phyloP scores from a whole-genome alignment of 1,140 invertebrate species.

The Hormaphis cornu region DNA sequence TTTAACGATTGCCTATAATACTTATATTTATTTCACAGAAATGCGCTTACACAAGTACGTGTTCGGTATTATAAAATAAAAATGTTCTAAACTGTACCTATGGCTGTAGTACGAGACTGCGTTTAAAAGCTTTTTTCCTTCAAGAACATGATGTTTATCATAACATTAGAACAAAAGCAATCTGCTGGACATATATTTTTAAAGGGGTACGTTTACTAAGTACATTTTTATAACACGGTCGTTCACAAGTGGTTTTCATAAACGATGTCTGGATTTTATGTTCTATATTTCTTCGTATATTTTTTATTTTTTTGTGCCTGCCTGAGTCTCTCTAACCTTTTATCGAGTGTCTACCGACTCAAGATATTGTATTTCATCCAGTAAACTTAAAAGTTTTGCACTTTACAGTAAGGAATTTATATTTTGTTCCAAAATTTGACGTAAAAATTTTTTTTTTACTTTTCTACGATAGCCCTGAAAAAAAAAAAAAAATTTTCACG shows the following conservation, averaged over 20 bases:
- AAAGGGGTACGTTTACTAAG: neutral
- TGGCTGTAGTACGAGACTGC: too few relatives aligned
- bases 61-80: neutral
- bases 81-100: too few relatives aligned
- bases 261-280: constrained; percentile 7
- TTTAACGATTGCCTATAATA: too few relatives aligned
- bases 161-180: neutral
- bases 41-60: too few relatives aligned
- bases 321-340: neutral
- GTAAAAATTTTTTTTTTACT: too few relatives aligned
- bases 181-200: neutral
- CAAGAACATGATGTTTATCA: neutral
- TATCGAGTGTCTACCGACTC: neutral
- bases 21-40: too few relatives aligned
- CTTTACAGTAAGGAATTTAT: too few relatives aligned
- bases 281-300: neutral
- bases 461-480: neutral
- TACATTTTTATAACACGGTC: neutral
- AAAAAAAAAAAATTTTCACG: too few relatives aligned
- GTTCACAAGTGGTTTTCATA: constrained; percentile 3
- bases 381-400: too few relatives aligned
- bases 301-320: neutral
- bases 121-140: neutral
- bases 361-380: neutral
- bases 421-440: too few relatives aligned